These are phyloP conservation scores for Pimephales promelas DNA, from an alignment of 2,113 vertebrate genomes.

Conservation along the genomic window DNA sequence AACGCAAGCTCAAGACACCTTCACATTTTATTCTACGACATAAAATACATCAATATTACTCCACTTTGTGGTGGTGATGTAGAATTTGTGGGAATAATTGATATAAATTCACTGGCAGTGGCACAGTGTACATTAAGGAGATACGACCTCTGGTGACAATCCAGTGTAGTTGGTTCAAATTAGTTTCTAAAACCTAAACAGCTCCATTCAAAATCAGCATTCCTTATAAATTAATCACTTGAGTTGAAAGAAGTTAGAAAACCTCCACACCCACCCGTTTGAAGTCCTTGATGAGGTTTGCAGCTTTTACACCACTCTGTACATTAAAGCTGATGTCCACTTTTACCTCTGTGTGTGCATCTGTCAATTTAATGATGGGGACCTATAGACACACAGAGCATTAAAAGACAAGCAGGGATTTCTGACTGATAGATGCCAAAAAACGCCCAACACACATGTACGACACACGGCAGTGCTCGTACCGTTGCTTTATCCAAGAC, in stretches of 20 bases:
- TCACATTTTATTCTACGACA: too few species aligned
- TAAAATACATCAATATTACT: too few species aligned
- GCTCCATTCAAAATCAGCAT: neutral
- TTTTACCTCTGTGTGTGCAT: conserved; percentile 96
- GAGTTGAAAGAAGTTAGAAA: neutral
- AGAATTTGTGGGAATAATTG: too few species aligned
- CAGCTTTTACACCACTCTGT: conserved; percentile 93
- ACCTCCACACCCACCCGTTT: conserved; percentile 83
- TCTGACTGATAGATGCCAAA: neutral
- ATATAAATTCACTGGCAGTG: too few species aligned
- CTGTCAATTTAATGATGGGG: conserved; percentile 98
- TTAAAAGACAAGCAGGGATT: neutral
- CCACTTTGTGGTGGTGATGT: too few species aligned
- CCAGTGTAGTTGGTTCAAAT: neutral
- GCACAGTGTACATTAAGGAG: too few species aligned
- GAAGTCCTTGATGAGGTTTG: conserved; percentile 95
- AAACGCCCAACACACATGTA: conserved; percentile 65
- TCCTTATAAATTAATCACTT: neutral
- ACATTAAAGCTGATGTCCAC: conserved; percentile 99
- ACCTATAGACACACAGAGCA: conserved; percentile 75
- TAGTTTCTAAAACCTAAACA: neutral
- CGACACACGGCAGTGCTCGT: conserved; percentile 55
- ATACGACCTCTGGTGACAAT: neutral
- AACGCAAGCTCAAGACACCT: too few species aligned
- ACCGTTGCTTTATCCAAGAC: conserved; percentile 98